Percentiles rank a stretch among this genome's conserved stretches.
Conservation (phyloP, 1,140 invertebrate genomes). For the Drosophila quadrilineata region DNA sequence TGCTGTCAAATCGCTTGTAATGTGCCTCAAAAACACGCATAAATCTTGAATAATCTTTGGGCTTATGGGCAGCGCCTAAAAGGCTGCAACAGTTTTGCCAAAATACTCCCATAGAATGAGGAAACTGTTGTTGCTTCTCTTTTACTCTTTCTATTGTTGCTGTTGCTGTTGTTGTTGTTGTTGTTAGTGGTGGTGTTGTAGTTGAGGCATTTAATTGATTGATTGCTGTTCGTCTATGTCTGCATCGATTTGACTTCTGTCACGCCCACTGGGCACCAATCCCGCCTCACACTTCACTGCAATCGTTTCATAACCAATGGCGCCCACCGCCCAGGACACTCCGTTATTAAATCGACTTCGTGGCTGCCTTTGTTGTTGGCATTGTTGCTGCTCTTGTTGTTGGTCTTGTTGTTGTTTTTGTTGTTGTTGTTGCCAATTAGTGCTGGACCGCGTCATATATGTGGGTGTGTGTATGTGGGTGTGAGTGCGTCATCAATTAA, state of each 20-base stretch:
- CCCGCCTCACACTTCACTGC: background rate
- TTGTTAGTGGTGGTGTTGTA: conserved; percentile 34
- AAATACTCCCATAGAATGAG: too few species aligned
- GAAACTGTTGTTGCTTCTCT: too few species aligned
- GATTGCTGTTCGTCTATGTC: conserved; percentile 75
- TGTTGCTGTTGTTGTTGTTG: conserved; percentile 14
- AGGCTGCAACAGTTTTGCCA: conserved; percentile 34
- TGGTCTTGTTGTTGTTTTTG: conserved; percentile 36
- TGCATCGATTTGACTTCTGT: conserved; percentile 54
- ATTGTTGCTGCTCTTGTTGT: conserved; percentile 61
- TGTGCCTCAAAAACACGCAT: conserved; percentile 20
- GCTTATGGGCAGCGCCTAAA: conserved; percentile 25
- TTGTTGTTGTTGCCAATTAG: conserved; percentile 71
- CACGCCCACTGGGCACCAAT: background rate
- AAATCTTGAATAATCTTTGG: conserved; percentile 50
- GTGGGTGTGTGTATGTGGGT: conserved; percentile 13
- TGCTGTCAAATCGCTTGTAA: background rate
- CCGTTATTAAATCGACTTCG: conserved; percentile 69
- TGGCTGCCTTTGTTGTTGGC: conserved; percentile 24
- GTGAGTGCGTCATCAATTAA: conserved; percentile 67
- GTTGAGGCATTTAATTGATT: conserved; percentile 73
- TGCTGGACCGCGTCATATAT: conserved; percentile 58
- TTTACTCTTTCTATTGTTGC: conserved; percentile 29
- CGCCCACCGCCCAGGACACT: conserved; percentile 10
- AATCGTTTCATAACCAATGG: conserved; percentile 59